A percentile compares a stretch with the other conserved stretches of the same genome.
Evolutionary conservation across 1,140 invertebrate species (phyloP).

Genomic region (Pissodes strobi): DNA sequence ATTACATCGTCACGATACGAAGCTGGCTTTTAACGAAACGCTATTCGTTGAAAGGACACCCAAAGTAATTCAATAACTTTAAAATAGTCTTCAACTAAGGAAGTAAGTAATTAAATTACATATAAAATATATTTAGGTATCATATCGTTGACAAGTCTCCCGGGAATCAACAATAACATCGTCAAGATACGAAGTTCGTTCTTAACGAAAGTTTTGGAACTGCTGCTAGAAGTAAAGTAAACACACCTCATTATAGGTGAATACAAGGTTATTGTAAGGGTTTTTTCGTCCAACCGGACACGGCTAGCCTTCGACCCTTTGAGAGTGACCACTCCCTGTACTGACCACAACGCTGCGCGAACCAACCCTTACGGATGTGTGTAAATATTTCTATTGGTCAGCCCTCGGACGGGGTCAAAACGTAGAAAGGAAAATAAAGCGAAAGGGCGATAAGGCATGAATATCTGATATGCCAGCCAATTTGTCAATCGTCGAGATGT

Average conservation of each 20-base stretch:
- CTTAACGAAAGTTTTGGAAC: background rate
- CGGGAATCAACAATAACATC: slow-evolving; percentile 3
- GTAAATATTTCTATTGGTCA: slow-evolving; percentile 27
- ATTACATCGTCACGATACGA: too few relatives aligned
- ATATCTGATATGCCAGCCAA: slow-evolving; percentile 26
- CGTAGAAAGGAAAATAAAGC: slow-evolving; percentile 27
- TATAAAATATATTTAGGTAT: too few relatives aligned
- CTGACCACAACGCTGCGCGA: slow-evolving; percentile 27
- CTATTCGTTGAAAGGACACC: too few relatives aligned
- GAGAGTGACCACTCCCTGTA: slow-evolving; percentile 31
- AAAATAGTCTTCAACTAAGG: too few relatives aligned
- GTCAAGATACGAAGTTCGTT: background rate
- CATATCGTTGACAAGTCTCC: too few relatives aligned
- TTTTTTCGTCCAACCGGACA: slow-evolving; percentile 30
- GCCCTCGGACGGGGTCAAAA: slow-evolving; percentile 16
- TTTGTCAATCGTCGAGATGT: slow-evolving; percentile 20
- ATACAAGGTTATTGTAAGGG: slow-evolving; percentile 4
- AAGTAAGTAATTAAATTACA: too few relatives aligned
- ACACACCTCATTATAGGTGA: too few relatives aligned
- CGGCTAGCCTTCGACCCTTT: background rate
- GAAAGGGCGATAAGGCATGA: slow-evolving; percentile 30
- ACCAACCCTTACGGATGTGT: slow-evolving; percentile 11
- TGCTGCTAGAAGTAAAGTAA: background rate
- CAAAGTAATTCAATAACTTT: too few relatives aligned
- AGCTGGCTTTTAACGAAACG: too few relatives aligned